Evolutionary conservation across 2,113 vertebrate species (phyloP).

Genomic region (Percopsis transmontana): DNA sequence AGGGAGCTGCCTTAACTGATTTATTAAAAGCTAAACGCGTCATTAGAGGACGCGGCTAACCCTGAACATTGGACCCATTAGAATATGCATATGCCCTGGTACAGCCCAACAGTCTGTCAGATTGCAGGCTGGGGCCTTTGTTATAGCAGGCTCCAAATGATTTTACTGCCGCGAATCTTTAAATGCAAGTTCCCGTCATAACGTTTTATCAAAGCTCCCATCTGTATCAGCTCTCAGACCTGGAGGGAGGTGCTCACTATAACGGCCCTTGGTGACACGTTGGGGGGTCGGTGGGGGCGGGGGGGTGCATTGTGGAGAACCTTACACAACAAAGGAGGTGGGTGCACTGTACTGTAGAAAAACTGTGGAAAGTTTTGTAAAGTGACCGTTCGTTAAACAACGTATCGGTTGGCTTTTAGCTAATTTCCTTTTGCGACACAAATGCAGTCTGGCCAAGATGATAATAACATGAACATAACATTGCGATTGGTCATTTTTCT

Average conservation of each 20-base stretch:
- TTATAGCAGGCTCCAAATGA: conserved; percentile 44
- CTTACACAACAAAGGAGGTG: background rate
- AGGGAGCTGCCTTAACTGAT: conserved; percentile 75
- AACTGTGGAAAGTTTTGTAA: too few relatives aligned
- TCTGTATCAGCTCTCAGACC: conserved; percentile 24
- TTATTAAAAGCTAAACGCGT: conserved; percentile 78
- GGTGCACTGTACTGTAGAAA: conserved; percentile 2
- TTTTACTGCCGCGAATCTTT: conserved; percentile 63
- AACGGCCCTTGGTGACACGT: conserved; percentile 34
- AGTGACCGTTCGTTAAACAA: too few relatives aligned
- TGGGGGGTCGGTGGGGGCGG: background rate
- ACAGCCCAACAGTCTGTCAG: conserved; percentile 38
- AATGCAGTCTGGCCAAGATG: too few relatives aligned
- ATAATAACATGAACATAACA: too few relatives aligned
- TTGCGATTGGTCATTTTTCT: too few relatives aligned
- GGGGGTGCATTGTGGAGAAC: background rate
- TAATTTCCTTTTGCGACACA: too few relatives aligned
- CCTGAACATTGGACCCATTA: conserved; percentile 75
- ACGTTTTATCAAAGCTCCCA: conserved; percentile 58
- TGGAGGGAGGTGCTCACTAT: conserved; percentile 41
- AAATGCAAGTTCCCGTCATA: conserved; percentile 51
- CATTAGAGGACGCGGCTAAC: conserved; percentile 79
- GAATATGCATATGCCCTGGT: conserved; percentile 74
- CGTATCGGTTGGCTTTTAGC: too few relatives aligned
- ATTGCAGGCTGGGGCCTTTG: conserved; percentile 50